phyloP scores from a whole-genome alignment of 2,888 invertebrate genomes.

The Drosophila anomelani region DNA sequence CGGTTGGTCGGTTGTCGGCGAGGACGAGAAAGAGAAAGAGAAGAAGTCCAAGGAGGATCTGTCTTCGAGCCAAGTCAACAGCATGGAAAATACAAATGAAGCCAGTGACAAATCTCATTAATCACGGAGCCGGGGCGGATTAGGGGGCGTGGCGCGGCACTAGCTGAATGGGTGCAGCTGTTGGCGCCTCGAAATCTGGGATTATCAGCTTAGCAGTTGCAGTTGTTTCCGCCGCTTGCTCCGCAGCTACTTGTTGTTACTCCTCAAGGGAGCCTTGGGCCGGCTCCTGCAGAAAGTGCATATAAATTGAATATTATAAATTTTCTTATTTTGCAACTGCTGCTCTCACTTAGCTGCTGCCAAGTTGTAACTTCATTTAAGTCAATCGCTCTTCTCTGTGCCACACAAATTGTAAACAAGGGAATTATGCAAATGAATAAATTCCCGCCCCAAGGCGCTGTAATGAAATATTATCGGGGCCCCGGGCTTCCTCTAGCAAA shows the following conservation, averaged over 20 bases:
- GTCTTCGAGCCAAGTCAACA: constrained; percentile 57
- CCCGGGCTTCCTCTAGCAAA: constrained; percentile 14
- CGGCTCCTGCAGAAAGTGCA: constrained; percentile 64
- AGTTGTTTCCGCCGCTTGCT: constrained; percentile 52
- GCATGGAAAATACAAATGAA: constrained; percentile 77
- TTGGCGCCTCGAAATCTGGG: constrained; percentile 51
- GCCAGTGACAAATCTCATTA: constrained; percentile 80
- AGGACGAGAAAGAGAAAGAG: background rate
- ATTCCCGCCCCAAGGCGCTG: constrained; percentile 35
- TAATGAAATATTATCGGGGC: constrained; percentile 49
- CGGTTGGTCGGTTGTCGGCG: constrained; percentile 14
- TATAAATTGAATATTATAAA: constrained; percentile 83
- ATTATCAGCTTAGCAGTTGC: constrained; percentile 75
- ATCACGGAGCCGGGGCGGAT: constrained; percentile 62
- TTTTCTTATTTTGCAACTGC: constrained; percentile 70
- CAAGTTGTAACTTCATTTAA: constrained; percentile 81
- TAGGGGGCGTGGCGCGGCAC: constrained; percentile 19
- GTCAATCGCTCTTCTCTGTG: constrained; percentile 71
- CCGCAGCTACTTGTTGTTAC: constrained; percentile 32
- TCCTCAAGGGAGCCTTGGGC: constrained; percentile 11
- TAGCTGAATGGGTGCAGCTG: constrained; percentile 40
- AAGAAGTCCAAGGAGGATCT: background rate
- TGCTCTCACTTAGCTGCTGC: constrained; percentile 51
- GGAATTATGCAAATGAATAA: constrained; percentile 81
- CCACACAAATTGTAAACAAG: constrained; percentile 80